Conservation (phyloP, 2,888 invertebrate genomes). For the Drosophila neutralis region DNA sequence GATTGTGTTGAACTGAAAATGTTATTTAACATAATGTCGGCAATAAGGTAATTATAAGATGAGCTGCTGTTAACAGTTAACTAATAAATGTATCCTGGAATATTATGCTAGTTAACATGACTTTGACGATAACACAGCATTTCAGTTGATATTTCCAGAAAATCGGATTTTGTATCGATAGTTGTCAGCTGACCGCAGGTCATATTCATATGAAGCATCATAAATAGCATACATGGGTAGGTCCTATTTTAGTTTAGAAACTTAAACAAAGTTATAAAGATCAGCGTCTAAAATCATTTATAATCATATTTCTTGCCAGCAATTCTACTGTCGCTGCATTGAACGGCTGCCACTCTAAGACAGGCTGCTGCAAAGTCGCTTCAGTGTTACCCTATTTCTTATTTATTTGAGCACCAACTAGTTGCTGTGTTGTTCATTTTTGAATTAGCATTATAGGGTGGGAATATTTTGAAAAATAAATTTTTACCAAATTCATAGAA, state of each 20-base stretch:
- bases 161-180: too few relatives aligned
- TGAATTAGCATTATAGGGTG: not conserved
- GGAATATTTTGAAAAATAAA: not conserved
- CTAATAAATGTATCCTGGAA: not conserved
- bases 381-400: not conserved
- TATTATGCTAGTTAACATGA: constrained; percentile 4
- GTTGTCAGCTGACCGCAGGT: not conserved
- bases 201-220: not conserved
- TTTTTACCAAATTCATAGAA: too few relatives aligned
- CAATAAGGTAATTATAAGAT: not conserved
- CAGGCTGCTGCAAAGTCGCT: not conserved
- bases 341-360: not conserved
- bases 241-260: not conserved
- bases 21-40: constrained; percentile 35
- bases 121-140: not conserved
- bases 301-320: not conserved
- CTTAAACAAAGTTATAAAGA: not conserved
- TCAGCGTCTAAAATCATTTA: not conserved
- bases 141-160: too few relatives aligned
- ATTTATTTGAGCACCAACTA: not conserved
- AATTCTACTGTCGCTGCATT: not conserved
- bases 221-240: not conserved
- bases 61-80: constrained; percentile 7
- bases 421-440: not conserved
- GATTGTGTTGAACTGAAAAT: constrained; percentile 40